These are phyloP conservation scores for Aplochiton taeniatus DNA, from an alignment of 2,797 vertebrate genomes.

Conservation along the genomic window DNA sequence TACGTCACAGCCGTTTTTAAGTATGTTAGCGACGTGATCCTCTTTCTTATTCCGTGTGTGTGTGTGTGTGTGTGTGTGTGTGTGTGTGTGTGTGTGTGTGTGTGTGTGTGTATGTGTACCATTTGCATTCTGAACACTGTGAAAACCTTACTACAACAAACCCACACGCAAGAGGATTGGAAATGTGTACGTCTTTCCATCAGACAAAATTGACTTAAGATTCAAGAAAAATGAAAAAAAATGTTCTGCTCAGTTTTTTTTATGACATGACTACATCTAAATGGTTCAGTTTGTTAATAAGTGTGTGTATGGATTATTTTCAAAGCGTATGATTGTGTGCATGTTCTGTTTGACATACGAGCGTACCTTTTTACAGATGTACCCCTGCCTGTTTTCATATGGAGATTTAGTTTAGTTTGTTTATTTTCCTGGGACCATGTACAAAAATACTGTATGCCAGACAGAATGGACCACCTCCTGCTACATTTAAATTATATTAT, in stretches of 20 bases:
- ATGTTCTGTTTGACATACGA: constrained; percentile 74
- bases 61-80: constrained; percentile 3
- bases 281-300: constrained; percentile 70
- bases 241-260: constrained; percentile 60
- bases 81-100: constrained; percentile 16
- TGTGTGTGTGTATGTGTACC: constrained; percentile 8
- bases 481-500: constrained; percentile 87
- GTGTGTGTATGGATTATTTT: constrained; percentile 63
- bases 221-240: constrained; percentile 40
- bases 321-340: constrained; percentile 76
- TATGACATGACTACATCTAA: too few relatives aligned
- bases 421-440: constrained; percentile 76
- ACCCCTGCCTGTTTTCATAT: constrained; percentile 85
- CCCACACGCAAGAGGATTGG: constrained; percentile 45
- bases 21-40: too few relatives aligned
- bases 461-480: constrained; percentile 83
- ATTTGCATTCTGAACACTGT: constrained; percentile 60
- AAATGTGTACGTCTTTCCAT: constrained; percentile 44
- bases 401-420: constrained; percentile 74
- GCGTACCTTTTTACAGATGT: constrained; percentile 76
- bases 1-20: too few relatives aligned
- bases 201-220: constrained; percentile 42
- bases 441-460: constrained; percentile 84
- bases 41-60: not conserved
- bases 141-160: constrained; percentile 63